A percentile compares a stretch with the other conserved stretches of the same genome.
Conservation (phyloP, 2,888 invertebrate genomes). For the Drosophila prostipennis region DNA sequence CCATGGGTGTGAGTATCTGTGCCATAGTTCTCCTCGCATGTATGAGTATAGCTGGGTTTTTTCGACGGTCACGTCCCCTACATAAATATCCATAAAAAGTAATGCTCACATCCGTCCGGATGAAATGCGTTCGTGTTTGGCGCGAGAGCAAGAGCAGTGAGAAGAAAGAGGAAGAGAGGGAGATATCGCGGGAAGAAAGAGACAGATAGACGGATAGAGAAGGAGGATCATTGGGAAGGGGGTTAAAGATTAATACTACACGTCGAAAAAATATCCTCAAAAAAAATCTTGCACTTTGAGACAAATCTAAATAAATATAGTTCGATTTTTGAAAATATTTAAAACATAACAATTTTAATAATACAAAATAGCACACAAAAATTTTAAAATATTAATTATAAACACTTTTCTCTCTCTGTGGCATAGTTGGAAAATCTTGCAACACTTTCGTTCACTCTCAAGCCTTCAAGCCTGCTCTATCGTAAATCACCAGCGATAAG, state of each 20-base stretch:
- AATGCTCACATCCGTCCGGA: conserved; percentile 80
- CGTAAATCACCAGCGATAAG: conserved; percentile 67
- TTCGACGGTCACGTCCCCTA: conserved; percentile 73
- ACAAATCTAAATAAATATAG: background rate
- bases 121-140: conserved; percentile 65
- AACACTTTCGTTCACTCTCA: conserved; percentile 66
- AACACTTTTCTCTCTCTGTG: background rate
- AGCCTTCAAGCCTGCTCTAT: conserved; percentile 52
- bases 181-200: background rate
- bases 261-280: background rate
- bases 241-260: conserved; percentile 1
- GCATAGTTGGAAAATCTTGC: conserved; percentile 33
- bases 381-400: background rate
- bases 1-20: background rate
- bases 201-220: background rate
- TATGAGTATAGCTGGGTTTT: conserved; percentile 15
- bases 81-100: conserved; percentile 81
- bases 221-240: conserved; percentile 1
- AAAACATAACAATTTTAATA: background rate
- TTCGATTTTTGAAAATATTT: too few relatives aligned
- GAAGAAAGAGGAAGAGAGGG: background rate
- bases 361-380: too few relatives aligned
- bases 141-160: conserved; percentile 37
- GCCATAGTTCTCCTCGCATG: background rate
- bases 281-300: background rate